Evolutionary conservation across 2,113 vertebrate species (phyloP).

Genomic region (Hippocampus abdominalis): DNA sequence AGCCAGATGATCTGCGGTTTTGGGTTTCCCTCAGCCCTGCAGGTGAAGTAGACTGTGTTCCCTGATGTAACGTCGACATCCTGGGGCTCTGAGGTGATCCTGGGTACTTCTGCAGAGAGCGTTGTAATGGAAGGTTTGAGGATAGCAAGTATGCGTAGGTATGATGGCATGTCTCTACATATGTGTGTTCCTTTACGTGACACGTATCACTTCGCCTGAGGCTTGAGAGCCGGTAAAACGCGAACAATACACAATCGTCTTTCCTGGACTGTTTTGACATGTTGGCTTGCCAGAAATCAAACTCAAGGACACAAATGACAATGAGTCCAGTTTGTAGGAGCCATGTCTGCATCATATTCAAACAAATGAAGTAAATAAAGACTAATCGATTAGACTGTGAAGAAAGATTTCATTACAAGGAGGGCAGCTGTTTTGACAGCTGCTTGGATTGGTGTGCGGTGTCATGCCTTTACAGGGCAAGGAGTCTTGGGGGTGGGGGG

Average conservation of each 20-base stretch:
- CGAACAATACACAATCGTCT: neutral
- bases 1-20: slow-evolving; percentile 99
- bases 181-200: neutral
- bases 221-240: neutral
- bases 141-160: neutral
- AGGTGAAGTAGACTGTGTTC: slow-evolving; percentile 98
- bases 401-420: slow-evolving; percentile 26
- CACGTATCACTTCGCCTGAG: neutral
- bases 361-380: neutral
- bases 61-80: slow-evolving; percentile 93
- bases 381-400: slow-evolving; percentile 9
- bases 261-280: neutral
- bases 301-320: slow-evolving; percentile 3
- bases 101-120: slow-evolving; percentile 82
- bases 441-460: slow-evolving; percentile 28
- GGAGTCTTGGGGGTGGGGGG: too few relatives aligned
- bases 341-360: neutral
- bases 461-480: slow-evolving; percentile 18
- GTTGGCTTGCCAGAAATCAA: neutral
- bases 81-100: slow-evolving; percentile 95
- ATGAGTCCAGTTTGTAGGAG: neutral
- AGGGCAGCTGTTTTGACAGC: slow-evolving; percentile 51
- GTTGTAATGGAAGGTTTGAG: slow-evolving; percentile 11
- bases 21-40: slow-evolving; percentile 95
- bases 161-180: neutral